Conservation (phyloP, 2,113 vertebrate species). For the Microtus richardsoni region DNA sequence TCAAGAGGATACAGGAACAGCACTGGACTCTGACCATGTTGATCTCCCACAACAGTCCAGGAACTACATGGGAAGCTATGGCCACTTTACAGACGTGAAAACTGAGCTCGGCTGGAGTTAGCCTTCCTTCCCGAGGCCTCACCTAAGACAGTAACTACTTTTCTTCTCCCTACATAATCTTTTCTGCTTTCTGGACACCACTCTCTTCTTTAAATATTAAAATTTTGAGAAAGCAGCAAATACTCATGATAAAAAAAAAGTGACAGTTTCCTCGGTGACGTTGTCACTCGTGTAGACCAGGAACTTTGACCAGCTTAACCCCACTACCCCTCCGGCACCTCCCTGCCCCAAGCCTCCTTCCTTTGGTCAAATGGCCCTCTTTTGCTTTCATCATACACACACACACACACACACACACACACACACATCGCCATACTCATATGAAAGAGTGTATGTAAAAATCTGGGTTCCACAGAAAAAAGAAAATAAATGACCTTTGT, state of each 20-base stretch:
- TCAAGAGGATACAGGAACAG: neutral
- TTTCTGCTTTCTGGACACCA: neutral
- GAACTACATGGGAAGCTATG: rapidly evolving
- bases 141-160: too few species aligned
- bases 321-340: neutral
- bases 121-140: neutral
- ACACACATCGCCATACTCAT: rapidly evolving
- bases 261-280: neutral
- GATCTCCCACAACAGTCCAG: neutral
- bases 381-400: neutral
- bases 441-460: neutral
- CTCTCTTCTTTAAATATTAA: neutral
- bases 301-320: neutral
- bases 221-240: neutral
- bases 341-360: neutral
- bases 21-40: neutral
- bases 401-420: too few species aligned
- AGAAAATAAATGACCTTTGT: neutral
- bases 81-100: neutral
- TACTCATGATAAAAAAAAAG: neutral
- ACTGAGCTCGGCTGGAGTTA: neutral
- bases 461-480: neutral
- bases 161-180: too few species aligned
- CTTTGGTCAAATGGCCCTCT: neutral
- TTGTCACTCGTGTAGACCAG: neutral